Base-by-base conservation (phyloP, 1,140 invertebrate species). In the Drosophila navojoa region DNA sequence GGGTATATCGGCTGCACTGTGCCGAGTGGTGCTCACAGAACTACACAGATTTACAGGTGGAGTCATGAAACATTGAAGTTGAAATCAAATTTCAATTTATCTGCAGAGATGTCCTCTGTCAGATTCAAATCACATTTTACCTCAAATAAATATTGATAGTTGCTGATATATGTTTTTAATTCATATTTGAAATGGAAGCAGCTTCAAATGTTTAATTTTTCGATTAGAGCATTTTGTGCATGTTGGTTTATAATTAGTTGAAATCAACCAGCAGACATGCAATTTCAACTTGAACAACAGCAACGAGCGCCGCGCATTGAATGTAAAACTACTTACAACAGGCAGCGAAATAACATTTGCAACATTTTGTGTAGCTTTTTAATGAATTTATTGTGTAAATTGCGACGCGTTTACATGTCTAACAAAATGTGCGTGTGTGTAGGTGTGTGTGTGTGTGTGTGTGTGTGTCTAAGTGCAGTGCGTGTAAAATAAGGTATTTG, bases 371-470 rank as follows among this genome's bases (percentile, higher is more conserved):
- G 82, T 86, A 86, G 79, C 79, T 87, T 86, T 82, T 89, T 86
- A 86, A 87, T 86, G 82, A 86, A 82, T 86, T 86, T 87, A 86
- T 89, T 79, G 76, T 86, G 82, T 86, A 87, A 82, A 87, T 87
- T 81, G 53, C 82, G 69, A 58, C 62, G 78, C 79, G 66, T 79
- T 87, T 69, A 66, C 78, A 87, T 67, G 63, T 63, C 53, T 64
- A 53, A 44, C 47, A 52, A 60, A 7, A 38, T 44, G 25, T 40
- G 32, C 35, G 27, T 15, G 27, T 57, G 11, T 40, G 13, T 44
- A 19, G 9, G 15, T 19, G 38, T 61, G 15, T 49, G 4, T 55
- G 49, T 57, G 16, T 53, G 57, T 64, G 42, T 9, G 22, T 44
- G 42, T 35, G 3, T 61, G 25, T 49, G 59, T 44, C 49, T 44